Conservation (phyloP, 1,140 invertebrate genomes). For the Drosophila ogumai region DNA sequence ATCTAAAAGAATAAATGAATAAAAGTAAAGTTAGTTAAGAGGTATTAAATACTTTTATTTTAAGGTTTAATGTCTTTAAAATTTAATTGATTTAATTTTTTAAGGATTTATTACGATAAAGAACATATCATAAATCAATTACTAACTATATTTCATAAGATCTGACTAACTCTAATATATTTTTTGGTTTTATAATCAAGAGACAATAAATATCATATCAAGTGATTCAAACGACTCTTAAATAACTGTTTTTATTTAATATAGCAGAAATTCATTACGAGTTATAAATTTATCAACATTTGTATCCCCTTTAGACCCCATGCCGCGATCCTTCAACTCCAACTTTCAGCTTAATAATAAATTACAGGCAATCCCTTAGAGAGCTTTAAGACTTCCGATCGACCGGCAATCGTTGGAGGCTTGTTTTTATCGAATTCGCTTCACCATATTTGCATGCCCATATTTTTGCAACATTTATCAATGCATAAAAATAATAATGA, state of each 20-base stretch:
- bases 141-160: no score
- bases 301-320: not conserved
- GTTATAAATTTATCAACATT: not conserved
- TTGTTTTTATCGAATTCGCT: slow-evolving; percentile 20
- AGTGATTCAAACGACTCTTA: not conserved
- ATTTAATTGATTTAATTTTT: not conserved
- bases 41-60: not conserved
- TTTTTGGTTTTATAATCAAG: not conserved
- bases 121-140: not conserved
- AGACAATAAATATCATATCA: not conserved
- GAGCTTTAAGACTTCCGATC: not conserved
- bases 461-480: slow-evolving; percentile 66
- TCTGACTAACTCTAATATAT: not conserved
- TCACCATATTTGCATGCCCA: slow-evolving; percentile 52
- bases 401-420: not conserved
- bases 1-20: slow-evolving; percentile 42
- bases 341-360: slow-evolving; percentile 1
- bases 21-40: slow-evolving; percentile 8
- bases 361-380: not conserved
- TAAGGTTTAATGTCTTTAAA: not conserved
- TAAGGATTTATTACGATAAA: not conserved
- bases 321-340: not conserved
- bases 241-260: not conserved
- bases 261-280: not conserved
- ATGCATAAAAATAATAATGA: slow-evolving; percentile 55